phyloP scores from a whole-genome alignment of 2,888 invertebrate species.

The Silvanus unidentatus region DNA sequence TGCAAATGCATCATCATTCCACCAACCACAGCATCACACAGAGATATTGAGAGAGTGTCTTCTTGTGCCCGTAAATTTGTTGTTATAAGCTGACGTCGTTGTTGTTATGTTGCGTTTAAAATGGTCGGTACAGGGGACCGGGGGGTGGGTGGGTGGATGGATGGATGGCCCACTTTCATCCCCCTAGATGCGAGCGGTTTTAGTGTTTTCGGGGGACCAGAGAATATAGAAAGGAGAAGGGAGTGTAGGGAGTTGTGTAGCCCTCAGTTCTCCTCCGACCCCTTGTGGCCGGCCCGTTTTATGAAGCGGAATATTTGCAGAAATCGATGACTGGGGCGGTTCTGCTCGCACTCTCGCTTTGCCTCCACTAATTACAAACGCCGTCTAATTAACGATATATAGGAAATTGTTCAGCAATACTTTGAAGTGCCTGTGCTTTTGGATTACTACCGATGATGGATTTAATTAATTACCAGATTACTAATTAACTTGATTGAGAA shows the following conservation, averaged over 20 bases:
- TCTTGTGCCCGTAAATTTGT: conserved; percentile 4
- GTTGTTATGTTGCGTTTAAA: background rate
- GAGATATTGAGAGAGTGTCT: background rate
- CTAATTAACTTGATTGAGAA: conserved; percentile 44
- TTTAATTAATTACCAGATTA: conserved; percentile 48
- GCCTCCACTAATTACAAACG: conserved; percentile 44
- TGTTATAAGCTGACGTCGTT: background rate
- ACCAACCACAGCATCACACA: conserved; percentile 9
- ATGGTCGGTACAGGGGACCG: conserved; percentile 3
- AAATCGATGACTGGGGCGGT: conserved; percentile 38
- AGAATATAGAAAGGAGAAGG: background rate
- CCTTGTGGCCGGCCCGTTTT: conserved; percentile 34
- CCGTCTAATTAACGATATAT: conserved; percentile 47
- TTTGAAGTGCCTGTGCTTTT: conserved; percentile 43
- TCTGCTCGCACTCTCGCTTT: conserved; percentile 12
- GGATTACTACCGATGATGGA: conserved; percentile 42
- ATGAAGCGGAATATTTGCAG: conserved; percentile 41
- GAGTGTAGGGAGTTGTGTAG: no score
- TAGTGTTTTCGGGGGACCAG: no score
- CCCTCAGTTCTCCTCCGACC: conserved; percentile 6
- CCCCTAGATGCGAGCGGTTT: no score
- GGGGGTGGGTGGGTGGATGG: background rate
- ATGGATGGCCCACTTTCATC: no score
- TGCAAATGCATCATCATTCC: conserved; percentile 12
- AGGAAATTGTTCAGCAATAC: conserved; percentile 47